These are phyloP conservation scores for Cyprinodon brontotheroides DNA, from an alignment of 2,113 vertebrate genomes.

Conservation along the genomic window DNA sequence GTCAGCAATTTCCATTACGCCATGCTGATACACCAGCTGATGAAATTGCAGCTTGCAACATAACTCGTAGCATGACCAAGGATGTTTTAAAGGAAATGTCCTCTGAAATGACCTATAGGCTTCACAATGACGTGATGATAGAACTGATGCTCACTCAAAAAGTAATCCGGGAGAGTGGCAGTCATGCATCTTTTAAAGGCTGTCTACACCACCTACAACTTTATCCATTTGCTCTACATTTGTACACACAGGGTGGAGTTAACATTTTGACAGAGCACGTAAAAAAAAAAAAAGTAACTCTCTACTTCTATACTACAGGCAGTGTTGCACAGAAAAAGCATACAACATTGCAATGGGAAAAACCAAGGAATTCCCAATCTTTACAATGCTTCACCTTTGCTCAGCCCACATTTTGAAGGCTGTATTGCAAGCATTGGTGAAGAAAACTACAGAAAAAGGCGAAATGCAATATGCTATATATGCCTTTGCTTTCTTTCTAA, in stretches of 20 bases:
- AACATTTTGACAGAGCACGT: no score
- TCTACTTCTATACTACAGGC: no score
- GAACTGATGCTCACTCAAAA: not conserved
- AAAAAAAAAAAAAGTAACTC: no score
- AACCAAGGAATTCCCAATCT: no score
- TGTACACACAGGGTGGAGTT: not conserved
- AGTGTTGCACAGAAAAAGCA: no score
- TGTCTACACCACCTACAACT: not conserved
- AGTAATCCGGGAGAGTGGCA: not conserved
- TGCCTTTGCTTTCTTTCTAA: no score
- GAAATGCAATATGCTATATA: no score
- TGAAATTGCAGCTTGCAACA: not conserved
- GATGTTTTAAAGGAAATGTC: constrained; percentile 1
- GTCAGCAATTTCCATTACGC: not conserved
- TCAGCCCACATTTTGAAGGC: no score
- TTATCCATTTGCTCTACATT: not conserved
- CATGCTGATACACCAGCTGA: not conserved
- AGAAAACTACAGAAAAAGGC: no score
- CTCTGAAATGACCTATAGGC: not conserved
- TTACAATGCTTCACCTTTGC: no score
- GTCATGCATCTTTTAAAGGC: not conserved
- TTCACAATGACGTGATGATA: not conserved
- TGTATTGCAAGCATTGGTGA: no score
- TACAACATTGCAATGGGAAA: no score
- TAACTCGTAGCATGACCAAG: not conserved